phyloP scores from a whole-genome alignment of 1,140 invertebrate genomes.

The Agraylea sexmaculata region DNA sequence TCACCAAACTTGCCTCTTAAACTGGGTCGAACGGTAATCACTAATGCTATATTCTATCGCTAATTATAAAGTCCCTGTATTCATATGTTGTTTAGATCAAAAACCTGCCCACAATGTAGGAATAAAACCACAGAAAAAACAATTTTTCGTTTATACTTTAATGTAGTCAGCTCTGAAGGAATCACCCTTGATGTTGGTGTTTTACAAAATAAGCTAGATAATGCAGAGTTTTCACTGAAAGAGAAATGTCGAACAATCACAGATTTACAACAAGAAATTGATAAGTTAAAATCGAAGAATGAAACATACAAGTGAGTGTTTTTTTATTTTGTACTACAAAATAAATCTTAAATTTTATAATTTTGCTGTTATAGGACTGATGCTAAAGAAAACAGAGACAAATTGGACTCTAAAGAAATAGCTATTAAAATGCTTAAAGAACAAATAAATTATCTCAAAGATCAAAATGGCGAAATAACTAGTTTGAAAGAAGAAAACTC shows the following conservation, averaged over 20 bases:
- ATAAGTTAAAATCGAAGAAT: slow-evolving; percentile 4
- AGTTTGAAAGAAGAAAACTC: slow-evolving; percentile 10
- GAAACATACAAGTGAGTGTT: neutral
- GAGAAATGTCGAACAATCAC: slow-evolving; percentile 9
- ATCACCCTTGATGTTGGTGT: slow-evolving; percentile 17
- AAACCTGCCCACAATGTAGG: slow-evolving; percentile 46
- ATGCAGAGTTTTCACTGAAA: slow-evolving; percentile 16
- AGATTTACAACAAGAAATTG: slow-evolving; percentile 7
- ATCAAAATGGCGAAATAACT: slow-evolving; percentile 7
- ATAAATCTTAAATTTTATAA: too few species aligned
- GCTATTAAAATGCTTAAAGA: slow-evolving; percentile 13
- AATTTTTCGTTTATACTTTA: slow-evolving; percentile 40
- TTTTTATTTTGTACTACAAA: too few species aligned
- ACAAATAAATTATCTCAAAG: slow-evolving; percentile 13
- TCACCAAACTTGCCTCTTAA: slow-evolving; percentile 39
- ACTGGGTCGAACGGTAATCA: slow-evolving; percentile 43
- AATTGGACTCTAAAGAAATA: slow-evolving; percentile 6
- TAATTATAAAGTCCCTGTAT: neutral
- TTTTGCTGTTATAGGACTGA: slow-evolving; percentile 8
- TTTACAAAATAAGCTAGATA: slow-evolving; percentile 15
- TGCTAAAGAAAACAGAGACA: slow-evolving; percentile 6
- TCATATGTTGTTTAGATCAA: slow-evolving; percentile 34
- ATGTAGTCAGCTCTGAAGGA: slow-evolving; percentile 30
- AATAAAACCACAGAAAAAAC: slow-evolving; percentile 30
- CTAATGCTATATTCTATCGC: neutral